Evolutionary conservation across 1,140 invertebrate genomes (phyloP).

Genomic region (Trachelipus rathkii): DNA sequence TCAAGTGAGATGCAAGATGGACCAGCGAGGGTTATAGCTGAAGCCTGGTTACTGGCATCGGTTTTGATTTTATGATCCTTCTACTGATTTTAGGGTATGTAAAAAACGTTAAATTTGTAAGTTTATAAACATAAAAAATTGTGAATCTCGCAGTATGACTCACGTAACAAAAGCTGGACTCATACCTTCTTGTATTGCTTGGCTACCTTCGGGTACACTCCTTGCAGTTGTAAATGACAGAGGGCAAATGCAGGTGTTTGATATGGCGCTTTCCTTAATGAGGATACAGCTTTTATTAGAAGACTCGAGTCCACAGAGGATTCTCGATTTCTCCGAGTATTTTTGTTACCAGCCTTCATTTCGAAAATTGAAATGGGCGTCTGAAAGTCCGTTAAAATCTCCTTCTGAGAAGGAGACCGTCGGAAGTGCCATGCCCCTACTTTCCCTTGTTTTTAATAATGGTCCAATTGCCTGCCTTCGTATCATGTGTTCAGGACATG

Average conservation of each 20-base stretch:
- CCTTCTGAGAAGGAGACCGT: neutral
- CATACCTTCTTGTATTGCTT: slow-evolving; percentile 66
- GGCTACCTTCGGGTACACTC: slow-evolving; percentile 67
- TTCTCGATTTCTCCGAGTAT: slow-evolving; percentile 66
- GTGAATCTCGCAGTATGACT: slow-evolving; percentile 61
- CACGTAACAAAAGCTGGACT: slow-evolving; percentile 59
- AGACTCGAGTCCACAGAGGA: slow-evolving; percentile 59
- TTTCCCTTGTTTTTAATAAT: slow-evolving; percentile 32
- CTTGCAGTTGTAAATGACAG: slow-evolving; percentile 65
- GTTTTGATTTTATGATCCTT: too few species aligned
- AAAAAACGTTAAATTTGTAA: too few species aligned
- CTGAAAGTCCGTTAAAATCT: neutral
- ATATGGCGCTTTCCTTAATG: slow-evolving; percentile 64
- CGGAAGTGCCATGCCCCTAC: slow-evolving; percentile 25
- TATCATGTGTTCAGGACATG: slow-evolving; percentile 17
- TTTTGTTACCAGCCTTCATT: slow-evolving; percentile 61
- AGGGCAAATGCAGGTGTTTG: slow-evolving; percentile 73
- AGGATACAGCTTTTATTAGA: slow-evolving; percentile 65
- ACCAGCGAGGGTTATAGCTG: too few species aligned
- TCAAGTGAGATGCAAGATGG: too few species aligned
- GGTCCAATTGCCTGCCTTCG: slow-evolving; percentile 41
- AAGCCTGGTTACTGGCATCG: too few species aligned
- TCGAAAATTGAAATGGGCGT: slow-evolving; percentile 57
- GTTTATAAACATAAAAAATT: too few species aligned
- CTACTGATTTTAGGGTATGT: too few species aligned